These are phyloP conservation scores for Gobius niger DNA, from an alignment of 2,113 vertebrate genomes.

Conservation along the genomic window DNA sequence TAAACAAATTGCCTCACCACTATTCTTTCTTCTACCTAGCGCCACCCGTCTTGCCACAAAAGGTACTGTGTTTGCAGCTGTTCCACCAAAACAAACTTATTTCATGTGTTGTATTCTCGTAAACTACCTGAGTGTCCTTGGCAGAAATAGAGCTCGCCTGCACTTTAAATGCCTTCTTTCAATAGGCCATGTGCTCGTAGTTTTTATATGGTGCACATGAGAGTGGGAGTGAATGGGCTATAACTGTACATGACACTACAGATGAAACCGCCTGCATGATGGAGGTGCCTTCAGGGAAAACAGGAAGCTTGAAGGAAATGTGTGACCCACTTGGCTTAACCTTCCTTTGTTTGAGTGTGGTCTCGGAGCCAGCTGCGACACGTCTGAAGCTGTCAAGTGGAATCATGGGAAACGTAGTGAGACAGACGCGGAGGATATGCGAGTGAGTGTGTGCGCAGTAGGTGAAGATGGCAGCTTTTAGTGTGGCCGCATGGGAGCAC, in stretches of 20 bases:
- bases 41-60: too few relatives aligned
- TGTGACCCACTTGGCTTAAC: constrained; percentile 66
- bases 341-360: constrained; percentile 65
- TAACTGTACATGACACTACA: constrained; percentile 29
- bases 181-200: not conserved
- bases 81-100: too few relatives aligned
- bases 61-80: too few relatives aligned
- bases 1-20: too few relatives aligned
- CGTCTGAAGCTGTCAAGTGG: constrained; percentile 68
- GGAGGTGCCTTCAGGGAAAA: constrained; percentile 14
- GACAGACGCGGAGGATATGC: constrained; percentile 35
- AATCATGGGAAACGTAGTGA: constrained; percentile 62
- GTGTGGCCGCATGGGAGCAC: constrained; percentile 63
- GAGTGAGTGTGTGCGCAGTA: constrained; percentile 31
- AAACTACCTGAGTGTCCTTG: not conserved
- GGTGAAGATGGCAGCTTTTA: constrained; percentile 65
- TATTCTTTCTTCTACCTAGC: too few relatives aligned
- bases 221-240: not conserved
- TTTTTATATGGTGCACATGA: not conserved
- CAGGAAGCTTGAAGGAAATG: constrained; percentile 43
- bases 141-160: not conserved
- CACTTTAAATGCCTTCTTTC: not conserved
- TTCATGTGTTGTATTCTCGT: too few relatives aligned
- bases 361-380: constrained; percentile 69
- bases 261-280: constrained; percentile 21